Percentiles rank a stretch among this genome's conserved stretches.
Conservation (phyloP, 2,888 invertebrate species). For the Agrotis segetum region DNA sequence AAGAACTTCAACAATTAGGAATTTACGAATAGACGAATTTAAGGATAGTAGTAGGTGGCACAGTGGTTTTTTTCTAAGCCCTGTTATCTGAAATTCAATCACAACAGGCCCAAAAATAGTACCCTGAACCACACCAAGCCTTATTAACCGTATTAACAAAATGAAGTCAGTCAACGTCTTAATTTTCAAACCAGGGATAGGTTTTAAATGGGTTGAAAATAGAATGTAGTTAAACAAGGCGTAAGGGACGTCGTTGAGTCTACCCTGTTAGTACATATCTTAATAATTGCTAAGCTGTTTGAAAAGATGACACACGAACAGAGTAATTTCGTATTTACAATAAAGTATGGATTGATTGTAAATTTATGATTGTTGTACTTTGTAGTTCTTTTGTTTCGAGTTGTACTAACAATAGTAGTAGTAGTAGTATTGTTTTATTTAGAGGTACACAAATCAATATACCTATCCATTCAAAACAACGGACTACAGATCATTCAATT, state of each 20-base stretch:
- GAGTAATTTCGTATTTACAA: neutral
- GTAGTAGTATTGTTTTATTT: neutral
- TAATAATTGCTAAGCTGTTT: too few relatives aligned
- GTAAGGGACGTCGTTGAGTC: too few relatives aligned
- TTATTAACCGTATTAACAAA: neutral
- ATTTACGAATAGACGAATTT: too few relatives aligned
- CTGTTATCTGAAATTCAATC: neutral
- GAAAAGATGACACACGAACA: too few relatives aligned
- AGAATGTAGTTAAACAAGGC: too few relatives aligned
- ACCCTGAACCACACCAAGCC: neutral
- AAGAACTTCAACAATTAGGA: too few relatives aligned
- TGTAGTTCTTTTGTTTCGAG: constrained; percentile 6
- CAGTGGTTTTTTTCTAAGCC: too few relatives aligned
- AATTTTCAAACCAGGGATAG: too few relatives aligned
- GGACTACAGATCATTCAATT: too few relatives aligned
- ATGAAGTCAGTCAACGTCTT: neutral
- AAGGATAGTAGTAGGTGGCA: too few relatives aligned
- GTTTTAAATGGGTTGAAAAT: too few relatives aligned
- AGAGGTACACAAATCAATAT: neutral
- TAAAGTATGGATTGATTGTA: neutral
- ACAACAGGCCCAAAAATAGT: neutral
- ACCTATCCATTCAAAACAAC: neutral
- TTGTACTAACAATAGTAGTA: neutral
- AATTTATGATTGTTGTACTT: neutral
- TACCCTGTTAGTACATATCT: too few relatives aligned